Base-by-base conservation (phyloP, 2,888 invertebrate genomes). In the Girardia tigrina region DNA sequence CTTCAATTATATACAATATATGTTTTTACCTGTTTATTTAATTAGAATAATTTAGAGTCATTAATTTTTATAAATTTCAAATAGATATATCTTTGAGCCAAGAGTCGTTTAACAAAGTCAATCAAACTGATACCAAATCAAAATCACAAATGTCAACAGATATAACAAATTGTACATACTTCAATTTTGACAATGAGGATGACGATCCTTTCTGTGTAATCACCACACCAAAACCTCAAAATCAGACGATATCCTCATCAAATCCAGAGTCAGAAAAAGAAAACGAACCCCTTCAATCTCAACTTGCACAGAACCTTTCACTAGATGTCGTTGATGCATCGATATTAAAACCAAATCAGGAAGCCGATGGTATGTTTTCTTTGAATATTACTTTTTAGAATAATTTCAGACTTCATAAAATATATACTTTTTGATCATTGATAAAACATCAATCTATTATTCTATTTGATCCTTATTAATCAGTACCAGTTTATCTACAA, bases 191-290 rank as follows among this genome's bases (percentile, higher is more conserved):
- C 23, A 56, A 12, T 56, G 56, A 56, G 6, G 56, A 56, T 56
- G 56, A 56, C n/a, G 56, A 56, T 56, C 56, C 56, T 56, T 56
- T 56, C n/a, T 56, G 56, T 16, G 56, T 56, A 56, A 56, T 56
- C 23, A 23, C 56, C 6, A 56, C 56, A 8, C 56, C 56, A n/a
- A 56, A 56, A 16, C 56, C n/a, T 23, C 56, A 56, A 56, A 20
- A n/a, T 20, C 20, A 56, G 23, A 20, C 56, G 23, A 56, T 16
- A 6, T 56, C 56, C n/a, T 6, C 23, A 23, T 6, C 23, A 6
- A n/a, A 4, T n/a, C 6, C 56, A 56, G 56, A 56, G 23, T 56
- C 56, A 2, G 56, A 56, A 56, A 56, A 56, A 56, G 56, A 56
- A 56, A 56, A 56, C n/a, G 56, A 56, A 12, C 56, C 56, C 4